Evolutionary conservation across 2,113 vertebrate genomes (phyloP), one percentile per base, ranked within the genome.

Genomic region (Solenodon paradoxus): DNA sequence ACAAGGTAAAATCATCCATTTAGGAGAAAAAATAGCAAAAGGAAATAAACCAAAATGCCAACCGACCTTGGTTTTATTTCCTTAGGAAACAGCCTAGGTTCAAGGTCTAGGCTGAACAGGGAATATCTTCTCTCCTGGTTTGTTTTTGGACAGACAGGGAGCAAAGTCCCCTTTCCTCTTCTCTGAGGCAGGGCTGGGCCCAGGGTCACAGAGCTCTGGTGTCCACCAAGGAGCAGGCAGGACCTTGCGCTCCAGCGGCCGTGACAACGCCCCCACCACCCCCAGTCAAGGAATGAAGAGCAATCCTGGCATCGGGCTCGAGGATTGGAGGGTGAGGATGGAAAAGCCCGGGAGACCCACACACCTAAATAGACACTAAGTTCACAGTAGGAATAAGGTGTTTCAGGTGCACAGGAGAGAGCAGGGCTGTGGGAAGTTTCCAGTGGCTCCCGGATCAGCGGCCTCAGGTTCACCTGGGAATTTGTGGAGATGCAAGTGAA

Each of bases 41-140:
- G 68, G 57, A 80, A 92, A 68, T n/a, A 84, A 71, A 51, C 15
- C 49, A 81, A 74, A 42, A 8, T 2, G 38, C 78, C 24, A 61
- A 19, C 2, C 47, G 28, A 55, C n/a, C 22, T 9, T 80, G 2
- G 0, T 45, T 92, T 89, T 72, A 80, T 92, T 90, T 95, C 68
- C 59, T 84, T 63, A 47, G 88, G 51, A 90, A 82, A 63, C 13
- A 92, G 53, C n/a, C 45, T 47, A 81, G 80, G 88, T 68, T 78
- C 88, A 86, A 92, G 91, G 93, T 90, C 69, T 95, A 80, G 24
- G 47, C n/a, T 35, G 16, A 94, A 42, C 35, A 77, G 59, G 24
- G 3, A 90, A 45, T 88, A 35, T 47, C 63, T 78, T 66, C 42
- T 92, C 42, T 95, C 17, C 35, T 74, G n/a, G 66, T 85, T 9